Conservation (phyloP, 1,140 invertebrate species). For the Pseudomyrmex gracilis region DNA sequence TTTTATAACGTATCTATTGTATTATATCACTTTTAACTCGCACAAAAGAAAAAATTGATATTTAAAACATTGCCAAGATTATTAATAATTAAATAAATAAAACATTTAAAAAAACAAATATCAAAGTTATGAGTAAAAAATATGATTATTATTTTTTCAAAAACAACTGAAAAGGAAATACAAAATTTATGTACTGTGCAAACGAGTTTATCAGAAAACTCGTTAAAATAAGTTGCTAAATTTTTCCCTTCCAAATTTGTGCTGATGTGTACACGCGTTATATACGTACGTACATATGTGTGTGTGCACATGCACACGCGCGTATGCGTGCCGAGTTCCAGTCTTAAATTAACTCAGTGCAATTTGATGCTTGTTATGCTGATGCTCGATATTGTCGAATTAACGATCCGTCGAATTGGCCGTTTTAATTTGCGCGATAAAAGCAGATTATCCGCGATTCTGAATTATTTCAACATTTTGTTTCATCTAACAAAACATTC, state of each 20-base stretch:
- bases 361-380: slow-evolving; percentile 73
- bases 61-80: not conserved
- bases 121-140: not conserved
- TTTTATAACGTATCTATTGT: not conserved
- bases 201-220: not conserved
- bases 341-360: slow-evolving; percentile 47
- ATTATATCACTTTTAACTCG: slow-evolving; percentile 13
- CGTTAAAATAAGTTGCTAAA: slow-evolving; percentile 1
- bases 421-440: slow-evolving; percentile 77
- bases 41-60: not conserved
- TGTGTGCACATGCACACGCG: not conserved
- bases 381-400: slow-evolving; percentile 70
- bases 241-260: not conserved
- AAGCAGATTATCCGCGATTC: slow-evolving; percentile 63
- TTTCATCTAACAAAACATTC: slow-evolving; percentile 50
- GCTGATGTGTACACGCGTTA: not conserved
- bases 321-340: not conserved
- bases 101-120: no score
- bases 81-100: no score
- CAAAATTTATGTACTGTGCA: not conserved
- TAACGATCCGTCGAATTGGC: slow-evolving; percentile 70
- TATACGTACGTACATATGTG: not conserved
- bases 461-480: slow-evolving; percentile 64
- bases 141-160: slow-evolving; percentile 1
- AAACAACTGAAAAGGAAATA: not conserved